Conservation (phyloP, 2,797 vertebrate species). For the Alcedo atthis region DNA sequence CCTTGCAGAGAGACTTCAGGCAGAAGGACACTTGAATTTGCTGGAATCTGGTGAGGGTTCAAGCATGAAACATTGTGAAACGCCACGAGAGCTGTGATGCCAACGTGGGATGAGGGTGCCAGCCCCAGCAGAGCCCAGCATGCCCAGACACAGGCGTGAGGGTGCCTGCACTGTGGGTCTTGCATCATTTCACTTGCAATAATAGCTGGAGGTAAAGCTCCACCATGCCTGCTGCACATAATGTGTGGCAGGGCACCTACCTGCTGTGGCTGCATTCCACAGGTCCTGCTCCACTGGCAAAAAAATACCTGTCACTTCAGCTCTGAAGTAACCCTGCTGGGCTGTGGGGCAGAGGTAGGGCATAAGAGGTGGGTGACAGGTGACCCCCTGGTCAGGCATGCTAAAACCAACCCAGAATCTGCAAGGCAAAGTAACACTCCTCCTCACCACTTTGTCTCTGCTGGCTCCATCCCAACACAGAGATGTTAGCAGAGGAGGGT, state of each 20-base stretch:
- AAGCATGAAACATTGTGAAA: slow-evolving; percentile 15
- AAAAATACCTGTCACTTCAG: neutral
- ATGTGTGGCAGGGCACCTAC: neutral
- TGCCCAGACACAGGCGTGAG: slow-evolving; percentile 17
- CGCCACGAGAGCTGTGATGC: neutral
- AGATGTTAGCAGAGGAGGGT: neutral
- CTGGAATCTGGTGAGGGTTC: neutral
- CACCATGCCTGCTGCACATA: neutral
- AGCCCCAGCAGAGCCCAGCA: neutral
- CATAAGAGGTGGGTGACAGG: neutral
- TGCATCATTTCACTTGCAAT: slow-evolving; percentile 44
- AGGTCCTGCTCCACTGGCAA: neutral
- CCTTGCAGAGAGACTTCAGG: neutral
- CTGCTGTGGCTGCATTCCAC: neutral
- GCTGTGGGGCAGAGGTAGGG: neutral
- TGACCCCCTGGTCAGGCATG: neutral
- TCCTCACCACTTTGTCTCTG: neutral
- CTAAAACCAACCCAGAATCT: slow-evolving; percentile 18
- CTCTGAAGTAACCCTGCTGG: neutral
- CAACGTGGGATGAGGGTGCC: neutral
- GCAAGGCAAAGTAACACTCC: slow-evolving; percentile 21
- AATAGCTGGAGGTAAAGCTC: slow-evolving; percentile 29
- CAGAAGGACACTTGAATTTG: neutral
- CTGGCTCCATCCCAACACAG: neutral
- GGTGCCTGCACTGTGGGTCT: neutral